Evolutionary conservation across 2,113 vertebrate genomes (phyloP).

Genomic region (Calyptommatus sinebrachiatus): DNA sequence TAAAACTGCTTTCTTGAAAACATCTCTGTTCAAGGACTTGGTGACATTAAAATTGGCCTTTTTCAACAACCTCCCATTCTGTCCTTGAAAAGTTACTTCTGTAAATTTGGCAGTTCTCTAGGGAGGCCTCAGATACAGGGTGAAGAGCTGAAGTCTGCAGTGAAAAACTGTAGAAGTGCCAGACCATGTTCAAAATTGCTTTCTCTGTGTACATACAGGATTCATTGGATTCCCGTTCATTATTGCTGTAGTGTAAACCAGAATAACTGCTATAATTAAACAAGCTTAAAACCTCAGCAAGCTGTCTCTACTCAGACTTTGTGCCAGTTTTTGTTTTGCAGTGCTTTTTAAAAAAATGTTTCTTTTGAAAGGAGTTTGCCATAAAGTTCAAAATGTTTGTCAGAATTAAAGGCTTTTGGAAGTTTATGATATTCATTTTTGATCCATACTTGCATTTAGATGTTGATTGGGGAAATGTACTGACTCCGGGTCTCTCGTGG

Average conservation of each 20-base stretch:
- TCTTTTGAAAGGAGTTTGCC: conserved; percentile 30
- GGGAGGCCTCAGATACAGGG: not conserved
- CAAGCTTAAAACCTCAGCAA: not conserved
- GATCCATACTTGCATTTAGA: conserved; percentile 59
- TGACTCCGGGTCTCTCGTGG: conserved; percentile 59
- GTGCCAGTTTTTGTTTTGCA: not conserved
- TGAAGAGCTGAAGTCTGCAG: not conserved
- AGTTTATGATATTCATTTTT: conserved; percentile 48
- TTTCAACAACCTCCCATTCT: not conserved
- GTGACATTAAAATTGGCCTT: not conserved
- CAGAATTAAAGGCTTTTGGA: conserved; percentile 43
- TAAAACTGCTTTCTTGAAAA: not conserved
- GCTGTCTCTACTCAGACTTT: not conserved
- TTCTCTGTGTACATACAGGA: not conserved
- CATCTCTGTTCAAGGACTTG: not conserved
- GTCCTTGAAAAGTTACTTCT: not conserved
- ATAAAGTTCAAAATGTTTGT: conserved; percentile 52
- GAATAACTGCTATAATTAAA: not conserved
- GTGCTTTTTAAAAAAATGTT: not conserved
- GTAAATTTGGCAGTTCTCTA: not conserved
- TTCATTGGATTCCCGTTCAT: not conserved
- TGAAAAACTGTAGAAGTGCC: not conserved
- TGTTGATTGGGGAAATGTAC: conserved; percentile 65
- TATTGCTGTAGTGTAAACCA: not conserved
- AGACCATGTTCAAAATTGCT: not conserved